Percentiles rank a stretch among this genome's conserved stretches.
These are phyloP conservation scores for Malurus cyaneus DNA, from an alignment of 2,113 vertebrate genomes.

Conservation along the genomic window DNA sequence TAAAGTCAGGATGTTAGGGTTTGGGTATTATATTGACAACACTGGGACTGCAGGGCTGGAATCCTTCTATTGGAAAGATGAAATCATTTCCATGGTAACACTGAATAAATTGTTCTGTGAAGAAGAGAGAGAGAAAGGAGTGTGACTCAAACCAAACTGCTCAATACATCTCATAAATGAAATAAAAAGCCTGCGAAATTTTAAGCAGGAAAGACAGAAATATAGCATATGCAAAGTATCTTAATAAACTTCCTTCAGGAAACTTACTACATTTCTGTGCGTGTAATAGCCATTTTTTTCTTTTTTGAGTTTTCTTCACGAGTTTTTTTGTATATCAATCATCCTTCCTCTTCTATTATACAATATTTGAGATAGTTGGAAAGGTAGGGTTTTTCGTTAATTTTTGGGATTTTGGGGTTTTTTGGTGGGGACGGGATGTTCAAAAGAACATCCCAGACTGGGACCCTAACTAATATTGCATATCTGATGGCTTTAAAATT, in stretches of 20 bases:
- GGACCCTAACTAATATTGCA: neutral
- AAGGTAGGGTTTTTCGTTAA: neutral
- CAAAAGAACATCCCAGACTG: neutral
- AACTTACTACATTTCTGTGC: neutral
- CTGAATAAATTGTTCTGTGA: constrained; percentile 22
- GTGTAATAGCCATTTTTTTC: neutral
- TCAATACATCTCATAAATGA: neutral
- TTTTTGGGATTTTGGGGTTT: fast-evolving
- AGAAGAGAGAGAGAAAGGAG: neutral
- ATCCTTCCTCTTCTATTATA: neutral
- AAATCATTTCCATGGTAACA: constrained; percentile 64
- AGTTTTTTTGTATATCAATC: neutral
- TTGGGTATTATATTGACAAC: neutral
- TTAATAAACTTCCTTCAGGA: neutral
- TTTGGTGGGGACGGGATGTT: neutral
- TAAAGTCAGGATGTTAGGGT: neutral
- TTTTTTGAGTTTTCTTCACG: neutral
- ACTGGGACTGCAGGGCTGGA: neutral
- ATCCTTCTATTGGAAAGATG: constrained; percentile 4
- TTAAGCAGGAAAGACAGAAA: neutral
- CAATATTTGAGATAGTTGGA: neutral
- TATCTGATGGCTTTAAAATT: neutral
- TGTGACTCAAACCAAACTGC: constrained; percentile 16
- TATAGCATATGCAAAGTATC: neutral
- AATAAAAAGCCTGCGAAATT: neutral